These are phyloP conservation scores for Pachyuromys duprasi DNA, from an alignment of 2,797 vertebrate genomes.

Conservation along the genomic window DNA sequence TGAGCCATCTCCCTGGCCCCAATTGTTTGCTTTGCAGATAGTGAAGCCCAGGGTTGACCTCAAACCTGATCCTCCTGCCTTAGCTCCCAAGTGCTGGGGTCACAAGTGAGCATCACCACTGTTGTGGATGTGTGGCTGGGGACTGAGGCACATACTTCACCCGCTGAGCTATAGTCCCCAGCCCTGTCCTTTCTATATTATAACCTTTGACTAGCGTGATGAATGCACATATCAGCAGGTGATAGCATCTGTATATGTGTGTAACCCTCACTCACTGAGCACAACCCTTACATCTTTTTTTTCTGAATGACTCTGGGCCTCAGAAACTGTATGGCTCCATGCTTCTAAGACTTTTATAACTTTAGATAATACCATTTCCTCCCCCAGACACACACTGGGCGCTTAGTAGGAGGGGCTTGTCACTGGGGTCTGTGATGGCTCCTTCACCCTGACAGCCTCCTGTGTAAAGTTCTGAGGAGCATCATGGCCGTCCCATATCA, in stretches of 20 bases:
- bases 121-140: neutral
- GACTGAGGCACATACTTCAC: neutral
- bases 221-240: neutral
- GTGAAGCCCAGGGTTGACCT: neutral
- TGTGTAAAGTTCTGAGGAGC: neutral
- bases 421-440: neutral
- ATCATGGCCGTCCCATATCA: neutral
- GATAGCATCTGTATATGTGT: neutral
- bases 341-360: slow-evolving; percentile 20
- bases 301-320: slow-evolving; percentile 34
- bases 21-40: neutral
- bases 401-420: neutral
- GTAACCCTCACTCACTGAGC: neutral
- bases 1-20: neutral
- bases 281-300: neutral
- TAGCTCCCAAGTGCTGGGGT: neutral
- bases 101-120: neutral
- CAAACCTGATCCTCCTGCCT: neutral
- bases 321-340: slow-evolving; percentile 34
- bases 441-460: neutral
- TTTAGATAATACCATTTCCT: neutral
- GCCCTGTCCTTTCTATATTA: neutral
- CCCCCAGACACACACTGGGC: neutral
- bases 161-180: neutral
- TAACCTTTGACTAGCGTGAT: neutral